Base-by-base conservation (phyloP, 1,140 invertebrate species). In the Ceratosolen solmsi region DNA sequence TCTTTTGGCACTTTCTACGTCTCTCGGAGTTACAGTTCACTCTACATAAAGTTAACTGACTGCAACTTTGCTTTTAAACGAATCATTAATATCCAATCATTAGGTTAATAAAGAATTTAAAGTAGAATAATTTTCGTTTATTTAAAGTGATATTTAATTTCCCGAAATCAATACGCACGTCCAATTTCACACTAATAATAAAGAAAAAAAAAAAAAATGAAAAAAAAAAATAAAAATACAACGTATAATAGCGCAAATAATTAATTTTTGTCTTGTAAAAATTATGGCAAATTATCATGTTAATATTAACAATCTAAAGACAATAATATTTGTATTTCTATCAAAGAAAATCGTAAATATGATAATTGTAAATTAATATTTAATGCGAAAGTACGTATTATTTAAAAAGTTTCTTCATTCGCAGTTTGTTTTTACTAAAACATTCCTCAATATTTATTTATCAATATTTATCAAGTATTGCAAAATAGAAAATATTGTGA, bases 391-490 rank as follows among this genome's bases (percentile, higher is more conserved):
- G 51, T 54, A 54, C 5, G 51, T 54, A 4, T 11, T 54, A 54
- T 54, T 54, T 54, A 54, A 54, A 54, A 54, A 54, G 51, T 54
- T 54, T 54, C 51, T 54, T 54, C 51, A 54, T 22, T 54, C 51
- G 3, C 11, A 8, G 51, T 54, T 8, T 54, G 13, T 3, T n/a
- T n/a, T 54, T 54, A 54, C 13, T 54, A 54, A 11, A 54, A 54
- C 17, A 54, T 54, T 54, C 17, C 51, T 22, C 13, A 54, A 54
- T 54, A 54, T 15, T 54, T 20, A 54, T 11, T 15, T 22, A n/a
- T n/a, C n/a, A n/a, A n/a, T n/a, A n/a, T n/a, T n/a, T n/a, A 46
- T 54, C 5, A 54, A 22, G 51, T 54, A 54, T 54, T 54, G 17
- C 51, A 54, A 54, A 54, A 54, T 54, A 11, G 20, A 54, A 11